A percentile compares a stretch with the other conserved stretches of the same genome.
Evolutionary conservation across 2,888 invertebrate species (phyloP).

Genomic region (Caenorhabditis angaria): DNA sequence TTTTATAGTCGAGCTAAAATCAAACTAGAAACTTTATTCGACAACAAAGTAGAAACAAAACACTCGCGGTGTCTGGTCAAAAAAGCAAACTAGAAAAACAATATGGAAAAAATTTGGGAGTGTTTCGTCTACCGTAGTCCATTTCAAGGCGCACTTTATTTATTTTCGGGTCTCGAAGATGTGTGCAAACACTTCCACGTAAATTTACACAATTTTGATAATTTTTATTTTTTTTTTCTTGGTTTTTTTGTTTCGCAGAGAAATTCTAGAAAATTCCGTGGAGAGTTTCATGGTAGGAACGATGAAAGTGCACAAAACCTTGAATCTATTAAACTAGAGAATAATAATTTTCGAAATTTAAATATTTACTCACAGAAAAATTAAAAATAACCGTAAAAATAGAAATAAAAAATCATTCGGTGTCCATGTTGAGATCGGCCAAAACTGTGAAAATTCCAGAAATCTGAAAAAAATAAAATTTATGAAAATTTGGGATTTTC

Average conservation of each 20-base stretch:
- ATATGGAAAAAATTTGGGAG: background rate
- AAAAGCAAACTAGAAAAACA: background rate
- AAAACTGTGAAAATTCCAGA: background rate
- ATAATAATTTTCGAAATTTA: background rate
- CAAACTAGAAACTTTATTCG: background rate
- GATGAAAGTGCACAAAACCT: background rate
- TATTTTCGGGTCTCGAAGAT: background rate
- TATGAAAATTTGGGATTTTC: background rate
- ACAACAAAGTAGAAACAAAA: background rate
- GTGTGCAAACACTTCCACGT: too few species aligned
- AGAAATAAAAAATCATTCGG: background rate
- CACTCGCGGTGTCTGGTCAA: background rate
- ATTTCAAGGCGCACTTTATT: background rate
- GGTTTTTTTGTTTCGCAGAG: background rate
- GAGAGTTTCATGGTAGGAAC: background rate
- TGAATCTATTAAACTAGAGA: background rate
- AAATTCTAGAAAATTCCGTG: background rate
- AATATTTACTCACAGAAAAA: background rate
- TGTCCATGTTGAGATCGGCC: constrained; percentile 7
- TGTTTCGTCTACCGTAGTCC: background rate
- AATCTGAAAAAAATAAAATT: constrained; percentile 1
- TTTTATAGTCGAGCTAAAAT: background rate
- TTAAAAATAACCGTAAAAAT: background rate
- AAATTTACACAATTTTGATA: background rate
- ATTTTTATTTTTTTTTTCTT: background rate